Evolutionary conservation across 2,888 invertebrate genomes (phyloP).

Genomic region (Ochlodes sylvanus): DNA sequence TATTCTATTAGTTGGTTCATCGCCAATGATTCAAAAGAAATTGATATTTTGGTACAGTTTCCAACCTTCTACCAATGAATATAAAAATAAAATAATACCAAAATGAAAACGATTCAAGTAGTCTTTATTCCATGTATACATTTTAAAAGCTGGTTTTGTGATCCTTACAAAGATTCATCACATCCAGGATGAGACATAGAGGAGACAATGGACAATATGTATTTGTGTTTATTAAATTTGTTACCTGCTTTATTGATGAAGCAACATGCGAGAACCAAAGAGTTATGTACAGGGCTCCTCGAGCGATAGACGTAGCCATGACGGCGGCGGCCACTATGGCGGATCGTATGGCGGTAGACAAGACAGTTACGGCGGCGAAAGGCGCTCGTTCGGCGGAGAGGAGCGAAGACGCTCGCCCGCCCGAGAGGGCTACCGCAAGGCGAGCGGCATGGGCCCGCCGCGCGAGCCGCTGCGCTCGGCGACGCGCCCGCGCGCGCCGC

Average conservation of each 20-base stretch:
- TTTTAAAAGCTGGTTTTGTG: conserved; percentile 8
- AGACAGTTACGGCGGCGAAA: conserved; percentile 81
- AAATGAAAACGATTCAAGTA: conserved; percentile 23
- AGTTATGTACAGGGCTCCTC: conserved; percentile 83
- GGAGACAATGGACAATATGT: conserved; percentile 29
- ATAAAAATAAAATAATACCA: conserved; percentile 2
- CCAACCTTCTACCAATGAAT: background rate
- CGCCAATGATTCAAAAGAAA: background rate
- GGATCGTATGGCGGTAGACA: conserved; percentile 83
- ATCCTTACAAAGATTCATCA: conserved; percentile 2
- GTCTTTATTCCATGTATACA: conserved; percentile 14
- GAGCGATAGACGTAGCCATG: conserved; percentile 85
- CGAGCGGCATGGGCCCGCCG: conserved; percentile 79
- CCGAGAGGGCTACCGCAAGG: conserved; percentile 78
- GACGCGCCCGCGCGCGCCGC: conserved; percentile 80
- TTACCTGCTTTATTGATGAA: conserved; percentile 49
- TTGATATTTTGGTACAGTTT: background rate
- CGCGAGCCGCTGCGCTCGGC: conserved; percentile 66
- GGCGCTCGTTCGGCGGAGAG: conserved; percentile 80
- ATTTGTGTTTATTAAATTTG: conserved; percentile 48
- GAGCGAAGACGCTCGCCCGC: conserved; percentile 84
- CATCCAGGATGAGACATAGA: conserved; percentile 9
- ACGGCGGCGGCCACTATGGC: conserved; percentile 83
- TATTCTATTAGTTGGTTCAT: background rate
- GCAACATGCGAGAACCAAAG: conserved; percentile 69